phyloP scores from a whole-genome alignment of 2,888 invertebrate genomes.

The Oasisia sp. region DNA sequence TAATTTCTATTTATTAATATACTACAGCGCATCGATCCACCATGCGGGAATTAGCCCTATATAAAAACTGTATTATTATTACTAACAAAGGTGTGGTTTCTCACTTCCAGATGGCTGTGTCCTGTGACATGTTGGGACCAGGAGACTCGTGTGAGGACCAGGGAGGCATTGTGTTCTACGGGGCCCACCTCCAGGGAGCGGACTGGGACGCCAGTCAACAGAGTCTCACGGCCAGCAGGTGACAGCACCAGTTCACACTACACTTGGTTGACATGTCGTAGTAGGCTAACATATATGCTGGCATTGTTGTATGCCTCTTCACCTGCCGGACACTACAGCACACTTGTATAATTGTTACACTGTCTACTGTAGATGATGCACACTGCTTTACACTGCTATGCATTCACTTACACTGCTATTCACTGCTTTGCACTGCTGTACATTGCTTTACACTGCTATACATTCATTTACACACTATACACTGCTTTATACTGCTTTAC shows the following conservation, averaged over 20 bases:
- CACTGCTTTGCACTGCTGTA: no score
- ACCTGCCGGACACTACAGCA: no score
- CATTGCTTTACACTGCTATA: no score
- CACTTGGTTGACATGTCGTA: background rate
- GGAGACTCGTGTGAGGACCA: slow-evolving; percentile 19
- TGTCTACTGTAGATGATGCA: background rate
- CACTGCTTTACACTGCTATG: background rate
- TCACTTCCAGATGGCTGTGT: background rate
- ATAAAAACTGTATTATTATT: no score
- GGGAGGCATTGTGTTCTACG: slow-evolving; percentile 54
- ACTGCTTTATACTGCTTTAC: no score
- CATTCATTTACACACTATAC: no score
- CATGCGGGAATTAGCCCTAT: no score
- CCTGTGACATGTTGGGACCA: background rate
- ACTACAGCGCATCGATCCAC: no score
- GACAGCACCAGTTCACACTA: background rate
- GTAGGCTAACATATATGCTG: background rate
- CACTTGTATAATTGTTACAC: no score
- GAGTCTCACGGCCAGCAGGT: slow-evolving; percentile 28
- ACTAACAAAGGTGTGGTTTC: background rate
- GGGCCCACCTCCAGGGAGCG: slow-evolving; percentile 56
- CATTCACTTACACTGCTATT: no score
- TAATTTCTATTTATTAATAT: no score
- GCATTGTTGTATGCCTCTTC: no score
- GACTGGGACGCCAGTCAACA: slow-evolving; percentile 54